Conservation (phyloP, 2,113 vertebrate species). For the Merops nubicus region DNA sequence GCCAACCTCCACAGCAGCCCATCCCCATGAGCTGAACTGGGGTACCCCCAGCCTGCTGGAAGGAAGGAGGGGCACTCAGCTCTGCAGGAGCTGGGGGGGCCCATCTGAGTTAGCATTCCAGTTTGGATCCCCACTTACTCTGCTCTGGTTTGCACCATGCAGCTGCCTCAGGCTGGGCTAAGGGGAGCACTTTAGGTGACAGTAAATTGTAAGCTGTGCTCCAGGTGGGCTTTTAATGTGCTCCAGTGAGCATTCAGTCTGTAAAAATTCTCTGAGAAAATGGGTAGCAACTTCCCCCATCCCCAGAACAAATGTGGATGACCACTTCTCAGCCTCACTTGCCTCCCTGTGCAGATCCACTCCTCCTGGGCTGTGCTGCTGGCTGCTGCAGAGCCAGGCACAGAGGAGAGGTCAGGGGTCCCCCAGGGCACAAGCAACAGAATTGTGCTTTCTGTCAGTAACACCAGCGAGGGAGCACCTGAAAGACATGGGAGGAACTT, state of each 20-base stretch:
- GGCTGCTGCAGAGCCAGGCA: neutral
- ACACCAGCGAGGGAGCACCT: neutral
- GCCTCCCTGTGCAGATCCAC: neutral
- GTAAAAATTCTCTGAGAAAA: neutral
- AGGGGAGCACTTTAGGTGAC: neutral
- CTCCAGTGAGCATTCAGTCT: neutral
- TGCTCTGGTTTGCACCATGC: neutral
- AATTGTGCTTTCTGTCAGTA: neutral
- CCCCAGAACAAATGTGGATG: neutral
- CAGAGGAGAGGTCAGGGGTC: neutral
- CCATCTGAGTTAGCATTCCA: neutral
- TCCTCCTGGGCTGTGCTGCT: neutral
- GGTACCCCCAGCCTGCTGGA: neutral
- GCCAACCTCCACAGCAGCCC: neutral
- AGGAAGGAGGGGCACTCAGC: too few species aligned
- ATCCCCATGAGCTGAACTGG: accelerated
- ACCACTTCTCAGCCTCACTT: neutral
- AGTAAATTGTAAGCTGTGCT: neutral
- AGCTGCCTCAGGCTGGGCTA: neutral
- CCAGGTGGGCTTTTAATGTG: neutral
- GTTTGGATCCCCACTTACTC: neutral
- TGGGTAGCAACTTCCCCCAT: neutral
- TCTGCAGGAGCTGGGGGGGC: neutral
- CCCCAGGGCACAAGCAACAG: neutral
- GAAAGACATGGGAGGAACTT: neutral